Evolutionary conservation across 2,113 vertebrate species (phyloP).

Genomic region (Casuarius casuarius): DNA sequence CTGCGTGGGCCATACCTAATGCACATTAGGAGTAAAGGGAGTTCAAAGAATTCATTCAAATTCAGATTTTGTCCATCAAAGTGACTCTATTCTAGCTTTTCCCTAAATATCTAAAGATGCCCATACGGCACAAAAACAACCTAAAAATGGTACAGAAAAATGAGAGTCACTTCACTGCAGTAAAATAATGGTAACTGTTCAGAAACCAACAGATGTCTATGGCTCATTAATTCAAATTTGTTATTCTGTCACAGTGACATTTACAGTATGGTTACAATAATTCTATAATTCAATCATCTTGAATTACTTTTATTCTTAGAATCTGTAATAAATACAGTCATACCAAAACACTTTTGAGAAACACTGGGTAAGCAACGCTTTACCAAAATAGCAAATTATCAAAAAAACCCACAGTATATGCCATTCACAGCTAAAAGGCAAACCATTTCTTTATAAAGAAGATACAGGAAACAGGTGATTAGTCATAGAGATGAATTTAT

Average conservation of each 20-base stretch:
- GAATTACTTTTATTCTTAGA: not conserved
- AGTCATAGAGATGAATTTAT: not conserved
- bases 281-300: not conserved
- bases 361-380: not conserved
- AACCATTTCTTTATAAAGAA: not conserved
- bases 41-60: conserved; percentile 9
- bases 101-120: conserved; percentile 21
- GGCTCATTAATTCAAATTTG: conserved; percentile 28
- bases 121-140: conserved; percentile 37
- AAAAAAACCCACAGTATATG: not conserved
- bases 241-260: conserved; percentile 42
- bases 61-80: not conserved
- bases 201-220: conserved; percentile 63
- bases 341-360: not conserved
- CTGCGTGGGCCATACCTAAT: not conserved
- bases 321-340: not conserved
- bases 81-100: conserved; percentile 29
- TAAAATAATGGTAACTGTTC: conserved; percentile 36
- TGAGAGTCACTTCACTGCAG: conserved; percentile 4
- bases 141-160: conserved; percentile 47
- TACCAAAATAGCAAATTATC: not conserved
- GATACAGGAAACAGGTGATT: not conserved
- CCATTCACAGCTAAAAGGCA: not conserved
- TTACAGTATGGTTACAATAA: conserved; percentile 37
- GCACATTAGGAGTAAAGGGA: not conserved